A percentile compares a stretch with the other conserved stretches of the same genome.
Evolutionary conservation across 2,797 vertebrate genomes (phyloP).

Genomic region (Pangasius sanitwongsei): DNA sequence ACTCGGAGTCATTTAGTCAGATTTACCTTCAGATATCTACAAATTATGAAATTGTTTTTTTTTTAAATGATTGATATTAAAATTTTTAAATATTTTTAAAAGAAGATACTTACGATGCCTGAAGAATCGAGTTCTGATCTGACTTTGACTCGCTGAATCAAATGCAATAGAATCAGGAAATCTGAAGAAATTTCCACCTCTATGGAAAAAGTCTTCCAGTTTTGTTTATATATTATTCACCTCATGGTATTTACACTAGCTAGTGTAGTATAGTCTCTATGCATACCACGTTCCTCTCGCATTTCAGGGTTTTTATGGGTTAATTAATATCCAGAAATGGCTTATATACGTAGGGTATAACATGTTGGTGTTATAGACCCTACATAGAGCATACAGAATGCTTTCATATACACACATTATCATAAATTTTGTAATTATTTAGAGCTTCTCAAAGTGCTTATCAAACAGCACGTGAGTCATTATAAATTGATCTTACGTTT

Average conservation of each 20-base stretch:
- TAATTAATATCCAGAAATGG: background rate
- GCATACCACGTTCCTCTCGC: no score
- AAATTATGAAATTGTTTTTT: background rate
- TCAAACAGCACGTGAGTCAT: background rate
- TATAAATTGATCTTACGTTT: background rate
- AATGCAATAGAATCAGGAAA: background rate
- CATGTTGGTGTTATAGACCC: background rate
- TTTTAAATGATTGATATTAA: background rate
- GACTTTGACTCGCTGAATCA: slow-evolving; percentile 6
- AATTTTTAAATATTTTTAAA: background rate
- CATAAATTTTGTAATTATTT: background rate
- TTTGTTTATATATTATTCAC: slow-evolving; percentile 11
- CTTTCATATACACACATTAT: background rate
- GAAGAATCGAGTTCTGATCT: background rate
- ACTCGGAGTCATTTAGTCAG: background rate
- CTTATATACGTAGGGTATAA: background rate
- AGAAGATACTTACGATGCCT: background rate
- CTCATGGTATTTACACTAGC: background rate
- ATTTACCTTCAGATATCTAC: background rate
- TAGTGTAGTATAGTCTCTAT: background rate
- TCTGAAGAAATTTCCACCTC: background rate
- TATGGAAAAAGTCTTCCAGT: background rate
- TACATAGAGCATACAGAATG: background rate
- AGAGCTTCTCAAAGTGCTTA: background rate
- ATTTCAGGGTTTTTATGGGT: background rate